A percentile compares a stretch with the other conserved stretches of the same genome.
Evolutionary conservation across 1,140 invertebrate genomes (phyloP).

Genomic region (Lordiphosa collinella): DNA sequence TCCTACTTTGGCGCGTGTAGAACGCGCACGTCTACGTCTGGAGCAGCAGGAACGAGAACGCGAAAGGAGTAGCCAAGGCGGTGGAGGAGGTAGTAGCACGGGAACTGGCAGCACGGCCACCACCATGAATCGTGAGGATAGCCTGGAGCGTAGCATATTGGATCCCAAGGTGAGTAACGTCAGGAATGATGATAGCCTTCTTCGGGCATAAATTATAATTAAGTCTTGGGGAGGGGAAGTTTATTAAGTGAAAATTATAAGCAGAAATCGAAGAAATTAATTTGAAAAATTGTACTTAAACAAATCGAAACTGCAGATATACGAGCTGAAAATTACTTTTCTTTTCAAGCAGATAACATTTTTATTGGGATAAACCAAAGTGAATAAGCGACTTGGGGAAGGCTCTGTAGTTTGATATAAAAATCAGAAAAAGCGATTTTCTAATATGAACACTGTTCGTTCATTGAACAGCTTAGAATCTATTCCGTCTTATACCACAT

Average conservation of each 20-base stretch:
- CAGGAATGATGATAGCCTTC: neutral
- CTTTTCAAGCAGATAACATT: too few species aligned
- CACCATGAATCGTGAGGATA: conserved; percentile 74
- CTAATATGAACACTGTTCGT: too few species aligned
- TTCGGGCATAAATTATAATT: conserved; percentile 59
- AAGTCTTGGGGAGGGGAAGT: conserved; percentile 4
- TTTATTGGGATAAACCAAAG: neutral
- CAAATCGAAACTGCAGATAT: too few species aligned
- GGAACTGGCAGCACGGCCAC: conserved; percentile 61
- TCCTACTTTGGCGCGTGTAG: conserved; percentile 82
- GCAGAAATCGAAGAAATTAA: too few species aligned
- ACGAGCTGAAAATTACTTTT: too few species aligned
- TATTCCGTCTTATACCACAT: too few species aligned
- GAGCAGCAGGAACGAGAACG: conserved; percentile 75
- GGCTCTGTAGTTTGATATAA: conserved; percentile 12
- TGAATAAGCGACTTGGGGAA: too few species aligned
- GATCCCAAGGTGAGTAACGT: conserved; percentile 74
- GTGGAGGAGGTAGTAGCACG: conserved; percentile 42
- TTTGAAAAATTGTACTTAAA: too few species aligned
- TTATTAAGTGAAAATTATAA: too few species aligned
- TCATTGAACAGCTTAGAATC: too few species aligned
- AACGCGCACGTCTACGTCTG: conserved; percentile 81
- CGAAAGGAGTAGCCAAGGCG: conserved; percentile 46
- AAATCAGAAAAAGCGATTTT: too few species aligned
- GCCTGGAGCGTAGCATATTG: conserved; percentile 72